phyloP scores from a whole-genome alignment of 2,888 invertebrate species.

The Nipponacmea schrenckii region DNA sequence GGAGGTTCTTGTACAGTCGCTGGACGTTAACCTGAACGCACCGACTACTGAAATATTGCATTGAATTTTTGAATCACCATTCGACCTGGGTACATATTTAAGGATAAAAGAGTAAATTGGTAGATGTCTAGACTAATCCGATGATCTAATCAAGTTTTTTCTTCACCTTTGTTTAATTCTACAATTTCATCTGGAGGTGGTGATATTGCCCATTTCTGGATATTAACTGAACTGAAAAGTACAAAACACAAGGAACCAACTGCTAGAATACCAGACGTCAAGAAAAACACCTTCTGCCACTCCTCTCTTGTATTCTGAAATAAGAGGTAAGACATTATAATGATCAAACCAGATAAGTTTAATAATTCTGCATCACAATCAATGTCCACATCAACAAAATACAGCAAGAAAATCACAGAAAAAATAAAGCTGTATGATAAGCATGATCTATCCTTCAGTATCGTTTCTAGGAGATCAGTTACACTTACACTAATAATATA shows the following conservation, averaged over 20 bases:
- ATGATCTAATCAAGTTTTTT: too few relatives aligned
- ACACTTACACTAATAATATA: too few relatives aligned
- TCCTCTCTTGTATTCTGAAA: conserved; percentile 38
- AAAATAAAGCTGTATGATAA: too few relatives aligned
- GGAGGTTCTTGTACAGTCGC: too few relatives aligned
- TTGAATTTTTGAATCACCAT: too few relatives aligned
- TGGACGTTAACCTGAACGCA: too few relatives aligned
- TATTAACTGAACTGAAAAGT: conserved; percentile 24
- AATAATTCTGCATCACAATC: not conserved
- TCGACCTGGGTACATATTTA: too few relatives aligned
- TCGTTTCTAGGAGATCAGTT: too few relatives aligned
- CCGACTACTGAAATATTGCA: too few relatives aligned
- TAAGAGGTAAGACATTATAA: not conserved
- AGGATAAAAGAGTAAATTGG: too few relatives aligned
- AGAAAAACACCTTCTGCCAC: conserved; percentile 39
- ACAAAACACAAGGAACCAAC: conserved; percentile 31
- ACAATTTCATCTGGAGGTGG: not conserved
- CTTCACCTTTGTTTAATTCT: not conserved
- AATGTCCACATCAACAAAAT: conserved; percentile 1
- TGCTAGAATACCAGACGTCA: conserved; percentile 29
- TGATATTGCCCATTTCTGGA: conserved; percentile 34
- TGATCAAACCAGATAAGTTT: not conserved
- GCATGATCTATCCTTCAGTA: too few relatives aligned
- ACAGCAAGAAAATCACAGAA: not conserved
- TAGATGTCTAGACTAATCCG: too few relatives aligned